phyloP scores from a whole-genome alignment of 2,113 vertebrate species.

The Gracilinanus agilis region DNA sequence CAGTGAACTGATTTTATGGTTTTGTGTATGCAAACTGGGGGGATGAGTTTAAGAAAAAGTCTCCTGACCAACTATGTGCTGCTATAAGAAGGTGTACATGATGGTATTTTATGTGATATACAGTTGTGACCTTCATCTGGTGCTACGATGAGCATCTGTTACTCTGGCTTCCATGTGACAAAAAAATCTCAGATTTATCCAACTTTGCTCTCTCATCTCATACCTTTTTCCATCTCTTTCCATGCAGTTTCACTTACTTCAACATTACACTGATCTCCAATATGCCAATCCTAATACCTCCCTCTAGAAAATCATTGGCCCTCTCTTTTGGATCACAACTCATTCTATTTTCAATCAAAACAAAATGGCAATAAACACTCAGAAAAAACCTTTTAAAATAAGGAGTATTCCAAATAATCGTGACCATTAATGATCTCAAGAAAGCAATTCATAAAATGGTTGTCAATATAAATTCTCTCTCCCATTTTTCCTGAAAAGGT shows the following conservation, averaged over 20 bases:
- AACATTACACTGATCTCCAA: neutral
- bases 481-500: slow-evolving; percentile 18
- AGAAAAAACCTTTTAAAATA: neutral
- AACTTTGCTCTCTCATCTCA: neutral
- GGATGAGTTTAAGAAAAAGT: no score
- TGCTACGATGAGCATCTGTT: neutral
- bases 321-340: slow-evolving; percentile 42
- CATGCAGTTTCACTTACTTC: slow-evolving; percentile 23
- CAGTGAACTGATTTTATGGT: neutral
- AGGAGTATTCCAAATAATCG: slow-evolving; percentile 17
- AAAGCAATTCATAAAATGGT: neutral
- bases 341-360: slow-evolving; percentile 16
- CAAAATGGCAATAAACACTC: slow-evolving; percentile 6
- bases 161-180: neutral
- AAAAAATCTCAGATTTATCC: neutral
- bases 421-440: neutral
- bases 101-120: neutral
- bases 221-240: neutral
- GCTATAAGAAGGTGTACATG: accelerated
- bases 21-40: neutral
- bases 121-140: no score
- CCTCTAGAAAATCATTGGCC: slow-evolving; percentile 26
- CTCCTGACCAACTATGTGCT: neutral
- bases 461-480: slow-evolving; percentile 13
- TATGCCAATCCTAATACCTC: slow-evolving; percentile 42